A percentile compares a stretch with the other conserved stretches of the same genome.
Conservation (phyloP, 37 sponge, comb jelly and placozoan genomes). For the Oscarella lobularis region DNA sequence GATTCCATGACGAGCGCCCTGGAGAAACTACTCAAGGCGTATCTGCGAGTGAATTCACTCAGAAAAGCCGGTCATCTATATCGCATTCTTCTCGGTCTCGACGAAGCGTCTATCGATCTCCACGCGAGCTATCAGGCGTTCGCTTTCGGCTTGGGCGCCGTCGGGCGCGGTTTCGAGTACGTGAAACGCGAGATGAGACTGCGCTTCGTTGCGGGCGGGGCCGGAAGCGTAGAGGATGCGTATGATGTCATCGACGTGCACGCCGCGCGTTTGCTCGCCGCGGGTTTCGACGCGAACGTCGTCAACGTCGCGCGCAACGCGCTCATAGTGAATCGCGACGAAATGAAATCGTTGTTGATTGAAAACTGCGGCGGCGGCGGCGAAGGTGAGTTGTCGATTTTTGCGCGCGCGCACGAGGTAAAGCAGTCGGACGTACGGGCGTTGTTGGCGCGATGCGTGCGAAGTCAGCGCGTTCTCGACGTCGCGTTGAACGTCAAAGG, state of each 20-base stretch:
- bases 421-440: slow-evolving; percentile 11
- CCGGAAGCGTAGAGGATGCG: slow-evolving; percentile 44
- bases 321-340: slow-evolving; percentile 20
- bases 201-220: slow-evolving; percentile 34
- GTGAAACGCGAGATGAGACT: slow-evolving; percentile 29
- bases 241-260: slow-evolving; percentile 63
- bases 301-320: slow-evolving; percentile 40
- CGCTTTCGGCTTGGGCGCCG: slow-evolving; percentile 60
- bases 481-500: slow-evolving; percentile 8
- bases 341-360: slow-evolving; percentile 28
- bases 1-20: slow-evolving; percentile 24
- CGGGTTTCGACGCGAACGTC: slow-evolving; percentile 56
- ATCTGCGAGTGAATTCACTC: slow-evolving; percentile 25
- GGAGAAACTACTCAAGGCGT: slow-evolving; percentile 32
- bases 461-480: slow-evolving; percentile 17
- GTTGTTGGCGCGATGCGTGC: slow-evolving; percentile 22
- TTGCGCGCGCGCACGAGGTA: slow-evolving; percentile 7
- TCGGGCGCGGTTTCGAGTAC: slow-evolving; percentile 42
- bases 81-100: slow-evolving; percentile 46
- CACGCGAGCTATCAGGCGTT: slow-evolving; percentile 32
- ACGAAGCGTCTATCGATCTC: slow-evolving; percentile 15
- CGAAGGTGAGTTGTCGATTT: slow-evolving; percentile 1
- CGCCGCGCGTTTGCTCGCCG: slow-evolving; percentile 41
- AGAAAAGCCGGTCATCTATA: slow-evolving; percentile 61
- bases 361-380: slow-evolving; percentile 32